A percentile compares a stretch with the other conserved stretches of the same genome.
Conservation (phyloP, 1,140 invertebrate species). For the Eriosoma lanigerum region DNA sequence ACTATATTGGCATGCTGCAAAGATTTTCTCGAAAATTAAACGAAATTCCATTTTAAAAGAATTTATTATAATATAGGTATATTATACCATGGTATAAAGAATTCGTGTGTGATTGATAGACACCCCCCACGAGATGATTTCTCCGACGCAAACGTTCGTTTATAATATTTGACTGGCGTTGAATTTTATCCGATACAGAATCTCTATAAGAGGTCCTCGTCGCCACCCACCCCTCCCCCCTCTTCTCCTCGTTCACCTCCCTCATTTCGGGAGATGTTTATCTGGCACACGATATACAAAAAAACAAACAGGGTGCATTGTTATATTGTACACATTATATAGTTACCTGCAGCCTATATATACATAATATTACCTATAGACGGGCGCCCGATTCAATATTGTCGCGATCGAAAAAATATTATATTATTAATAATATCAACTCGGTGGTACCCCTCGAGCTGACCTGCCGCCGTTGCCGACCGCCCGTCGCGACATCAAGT, state of each 20-base stretch:
- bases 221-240: too few relatives aligned
- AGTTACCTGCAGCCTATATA: too few relatives aligned
- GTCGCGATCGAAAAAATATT: slow-evolving; percentile 29
- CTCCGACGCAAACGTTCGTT: neutral
- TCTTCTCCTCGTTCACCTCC: neutral
- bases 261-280: slow-evolving; percentile 29
- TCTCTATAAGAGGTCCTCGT: neutral
- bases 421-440: neutral
- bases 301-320: slow-evolving; percentile 4
- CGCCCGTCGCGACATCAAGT: slow-evolving; percentile 27
- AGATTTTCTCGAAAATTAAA: too few relatives aligned
- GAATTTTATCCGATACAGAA: slow-evolving; percentile 24
- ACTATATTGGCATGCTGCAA: too few relatives aligned
- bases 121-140: neutral
- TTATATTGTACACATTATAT: neutral
- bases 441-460: neutral
- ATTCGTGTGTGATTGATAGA: neutral
- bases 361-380: too few relatives aligned
- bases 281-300: slow-evolving; percentile 7
- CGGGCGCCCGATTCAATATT: slow-evolving; percentile 31
- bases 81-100: too few relatives aligned
- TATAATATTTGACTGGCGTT: neutral
- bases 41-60: too few relatives aligned
- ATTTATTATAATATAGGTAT: too few relatives aligned
- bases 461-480: neutral